Base-by-base conservation (phyloP, 2,888 invertebrate species). In the Pterobdella sp. region DNA sequence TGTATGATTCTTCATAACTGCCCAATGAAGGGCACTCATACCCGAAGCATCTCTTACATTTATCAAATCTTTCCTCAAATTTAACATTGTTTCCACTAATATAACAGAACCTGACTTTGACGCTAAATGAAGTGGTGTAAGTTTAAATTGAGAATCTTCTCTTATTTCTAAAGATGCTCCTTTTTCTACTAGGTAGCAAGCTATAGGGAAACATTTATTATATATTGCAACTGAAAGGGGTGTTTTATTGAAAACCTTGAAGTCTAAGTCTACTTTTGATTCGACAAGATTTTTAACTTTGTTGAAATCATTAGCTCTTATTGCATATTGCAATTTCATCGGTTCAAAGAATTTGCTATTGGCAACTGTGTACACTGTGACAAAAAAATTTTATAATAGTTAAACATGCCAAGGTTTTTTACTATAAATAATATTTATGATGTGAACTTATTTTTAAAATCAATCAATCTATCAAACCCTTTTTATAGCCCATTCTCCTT, bases 101-200 rank as follows among this genome's bases (percentile, higher is more conserved):
- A 4, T 0, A 14, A 56, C 60, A 60, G 29, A 35, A 14, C 71
- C 71, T 34, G 63, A 10, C 35, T 63, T 63, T 10, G 71, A 18
- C n/a, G 71, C 71, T 37, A 71, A 26, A 34, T 71, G 71, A n/a
- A 71, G 29, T 4, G 71, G 71, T 4, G 34, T 34, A n/a, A 60
- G 26, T 35, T 71, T 34, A 2, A n/a, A 32, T 60, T n/a, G 10
- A 52, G 35, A 71, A 22, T 52, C 2, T 14, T 60, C 35, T 36
- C 18, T 56, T 1, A 31, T 18, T 1, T 35, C 36, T 31, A 71
- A 71, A 14, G 35, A 63, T 22, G 71, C 71, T 36, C 71, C 71
- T 63, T 63, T 63, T 7, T 71, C 71, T 34, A 71, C 29, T n/a
- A 71, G 35, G 35, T n/a, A 36, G 29, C 35, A 71, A 3, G 71